A percentile compares a stretch with the other conserved stretches of the same genome.
These are phyloP conservation scores for Haliclystus octoradiatus DNA, from an alignment of 30 jellyfish, hydroid and myxozoan species.

Conservation along the genomic window DNA sequence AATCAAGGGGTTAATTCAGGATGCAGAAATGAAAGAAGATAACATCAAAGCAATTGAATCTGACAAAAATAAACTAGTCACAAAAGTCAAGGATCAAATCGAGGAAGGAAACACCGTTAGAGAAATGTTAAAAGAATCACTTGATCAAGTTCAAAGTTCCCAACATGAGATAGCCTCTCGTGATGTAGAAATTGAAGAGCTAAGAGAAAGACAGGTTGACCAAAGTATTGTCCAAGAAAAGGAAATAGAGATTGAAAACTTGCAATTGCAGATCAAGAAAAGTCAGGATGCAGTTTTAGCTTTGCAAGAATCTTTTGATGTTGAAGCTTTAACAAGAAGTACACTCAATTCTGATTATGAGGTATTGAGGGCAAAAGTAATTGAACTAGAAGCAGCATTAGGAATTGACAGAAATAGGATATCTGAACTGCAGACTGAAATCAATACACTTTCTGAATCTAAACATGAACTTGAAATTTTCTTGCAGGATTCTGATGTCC, in stretches of 20 bases:
- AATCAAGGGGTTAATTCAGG: neutral
- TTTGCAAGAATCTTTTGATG: neutral
- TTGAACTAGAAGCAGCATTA: too few relatives aligned
- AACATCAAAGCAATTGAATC: constrained; percentile 15
- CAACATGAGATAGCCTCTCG: neutral
- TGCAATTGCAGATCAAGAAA: neutral
- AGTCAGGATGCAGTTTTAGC: neutral
- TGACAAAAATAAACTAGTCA: neutral
- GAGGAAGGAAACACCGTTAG: neutral
- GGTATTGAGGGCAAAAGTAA: too few relatives aligned
- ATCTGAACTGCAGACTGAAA: too few relatives aligned
- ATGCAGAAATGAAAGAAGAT: constrained; percentile 19
- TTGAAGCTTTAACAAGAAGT: too few relatives aligned
- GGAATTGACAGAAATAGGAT: too few relatives aligned
- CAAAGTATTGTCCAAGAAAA: neutral
- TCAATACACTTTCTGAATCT: too few relatives aligned
- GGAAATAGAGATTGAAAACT: neutral
- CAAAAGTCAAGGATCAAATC: neutral
- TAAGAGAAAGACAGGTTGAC: constrained; percentile 6
- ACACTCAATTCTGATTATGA: too few relatives aligned
- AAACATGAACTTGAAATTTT: too few relatives aligned
- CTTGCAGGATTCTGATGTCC: too few relatives aligned
- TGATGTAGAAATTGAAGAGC: constrained; percentile 19
- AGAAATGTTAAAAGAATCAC: neutral
- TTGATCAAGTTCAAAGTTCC: neutral